Evolutionary conservation across 2,888 invertebrate species (phyloP).

Genomic region (Tortrix viridana): DNA sequence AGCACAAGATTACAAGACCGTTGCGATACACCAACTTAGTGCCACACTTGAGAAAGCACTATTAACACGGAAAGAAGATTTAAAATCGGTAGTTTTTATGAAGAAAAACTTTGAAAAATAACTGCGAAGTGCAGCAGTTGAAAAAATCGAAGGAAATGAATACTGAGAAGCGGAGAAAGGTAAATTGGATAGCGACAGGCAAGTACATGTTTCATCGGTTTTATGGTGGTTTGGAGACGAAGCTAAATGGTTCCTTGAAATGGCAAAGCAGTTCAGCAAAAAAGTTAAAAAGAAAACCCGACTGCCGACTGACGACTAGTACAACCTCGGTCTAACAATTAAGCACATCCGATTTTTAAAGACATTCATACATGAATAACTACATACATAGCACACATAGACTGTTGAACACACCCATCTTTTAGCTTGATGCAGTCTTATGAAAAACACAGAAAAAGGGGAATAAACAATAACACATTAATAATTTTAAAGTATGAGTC

Average conservation of each 20-base stretch:
- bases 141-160: slow-evolving; percentile 50
- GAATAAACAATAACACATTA: too few species aligned
- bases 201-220: slow-evolving; percentile 7
- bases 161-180: slow-evolving; percentile 56
- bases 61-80: slow-evolving; percentile 1
- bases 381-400: too few species aligned
- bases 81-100: slow-evolving; percentile 10
- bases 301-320: too few species aligned
- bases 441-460: too few species aligned
- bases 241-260: neutral
- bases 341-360: too few species aligned
- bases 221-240: slow-evolving; percentile 6
- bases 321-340: too few species aligned
- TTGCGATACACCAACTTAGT: slow-evolving; percentile 13
- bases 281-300: too few species aligned
- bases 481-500: too few species aligned
- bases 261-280: neutral
- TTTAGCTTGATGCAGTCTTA: too few species aligned
- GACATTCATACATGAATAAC: too few species aligned
- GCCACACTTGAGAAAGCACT: neutral
- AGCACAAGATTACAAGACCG: slow-evolving; percentile 55
- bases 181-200: slow-evolving; percentile 35
- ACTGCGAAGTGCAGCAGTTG: slow-evolving; percentile 21
- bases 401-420: too few species aligned
- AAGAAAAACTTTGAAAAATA: slow-evolving; percentile 10